These are phyloP conservation scores for Mormyrus iriodes DNA, from an alignment of 2,113 vertebrate genomes.

Conservation along the genomic window DNA sequence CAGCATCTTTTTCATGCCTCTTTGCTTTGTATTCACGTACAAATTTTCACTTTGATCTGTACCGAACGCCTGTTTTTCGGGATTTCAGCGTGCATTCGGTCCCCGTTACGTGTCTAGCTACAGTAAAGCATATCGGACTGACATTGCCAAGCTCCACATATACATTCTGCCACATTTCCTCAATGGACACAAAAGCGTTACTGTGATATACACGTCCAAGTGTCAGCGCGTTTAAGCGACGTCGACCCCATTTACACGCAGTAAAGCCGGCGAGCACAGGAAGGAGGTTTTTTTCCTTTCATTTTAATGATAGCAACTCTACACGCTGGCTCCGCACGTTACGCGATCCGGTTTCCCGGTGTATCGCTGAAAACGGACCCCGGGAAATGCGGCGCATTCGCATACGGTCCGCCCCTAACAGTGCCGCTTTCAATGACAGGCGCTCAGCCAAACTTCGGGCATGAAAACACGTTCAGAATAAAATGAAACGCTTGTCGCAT, in stretches of 20 bases:
- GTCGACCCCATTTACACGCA: neutral
- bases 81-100: neutral
- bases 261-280: neutral
- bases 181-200: neutral
- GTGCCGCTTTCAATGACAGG: neutral
- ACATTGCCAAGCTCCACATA: neutral
- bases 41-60: neutral
- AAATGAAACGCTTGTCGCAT: neutral
- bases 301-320: neutral
- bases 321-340: neutral
- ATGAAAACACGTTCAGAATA: neutral
- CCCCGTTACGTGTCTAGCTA: neutral
- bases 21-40: neutral
- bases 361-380: neutral
- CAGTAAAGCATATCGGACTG: neutral
- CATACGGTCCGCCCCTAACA: neutral
- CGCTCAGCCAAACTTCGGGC: neutral
- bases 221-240: neutral
- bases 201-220: neutral
- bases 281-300: neutral
- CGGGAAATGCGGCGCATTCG: neutral
- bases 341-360: neutral
- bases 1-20: neutral
- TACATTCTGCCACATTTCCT: neutral
- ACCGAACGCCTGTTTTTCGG: neutral